Evolutionary conservation across 2,113 vertebrate species (phyloP).

Genomic region (Anhinga anhinga): DNA sequence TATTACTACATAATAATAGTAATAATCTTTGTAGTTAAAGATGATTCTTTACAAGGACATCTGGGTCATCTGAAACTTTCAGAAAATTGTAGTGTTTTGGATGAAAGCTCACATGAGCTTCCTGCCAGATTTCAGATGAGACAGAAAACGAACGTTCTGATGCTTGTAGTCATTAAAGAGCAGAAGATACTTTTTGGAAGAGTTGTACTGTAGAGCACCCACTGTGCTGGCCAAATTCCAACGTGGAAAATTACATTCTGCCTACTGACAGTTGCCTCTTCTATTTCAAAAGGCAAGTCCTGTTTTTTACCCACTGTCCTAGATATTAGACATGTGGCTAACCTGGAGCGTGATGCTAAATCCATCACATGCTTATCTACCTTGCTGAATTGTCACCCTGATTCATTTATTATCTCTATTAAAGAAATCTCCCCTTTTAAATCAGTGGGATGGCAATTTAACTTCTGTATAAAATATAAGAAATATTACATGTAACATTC

Average conservation of each 20-base stretch:
- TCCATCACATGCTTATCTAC: constrained; percentile 30
- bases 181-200: neutral
- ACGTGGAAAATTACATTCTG: neutral
- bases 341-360: neutral
- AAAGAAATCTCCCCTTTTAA: neutral
- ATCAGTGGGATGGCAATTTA: neutral
- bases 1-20: neutral
- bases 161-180: neutral
- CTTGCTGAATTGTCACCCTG: neutral
- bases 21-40: neutral
- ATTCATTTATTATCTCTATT: neutral
- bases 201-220: neutral
- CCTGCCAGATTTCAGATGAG: neutral
- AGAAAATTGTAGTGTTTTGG: neutral
- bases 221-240: neutral
- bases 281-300: neutral
- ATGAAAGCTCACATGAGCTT: neutral
- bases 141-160: neutral
- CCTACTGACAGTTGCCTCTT: neutral
- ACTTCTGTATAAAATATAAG: neutral
- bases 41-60: neutral
- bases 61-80: neutral
- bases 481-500: neutral
- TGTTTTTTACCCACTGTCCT: neutral
- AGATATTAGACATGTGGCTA: neutral